phyloP scores from a whole-genome alignment of 2,888 invertebrate genomes.

The Rhingia rostrata region DNA sequence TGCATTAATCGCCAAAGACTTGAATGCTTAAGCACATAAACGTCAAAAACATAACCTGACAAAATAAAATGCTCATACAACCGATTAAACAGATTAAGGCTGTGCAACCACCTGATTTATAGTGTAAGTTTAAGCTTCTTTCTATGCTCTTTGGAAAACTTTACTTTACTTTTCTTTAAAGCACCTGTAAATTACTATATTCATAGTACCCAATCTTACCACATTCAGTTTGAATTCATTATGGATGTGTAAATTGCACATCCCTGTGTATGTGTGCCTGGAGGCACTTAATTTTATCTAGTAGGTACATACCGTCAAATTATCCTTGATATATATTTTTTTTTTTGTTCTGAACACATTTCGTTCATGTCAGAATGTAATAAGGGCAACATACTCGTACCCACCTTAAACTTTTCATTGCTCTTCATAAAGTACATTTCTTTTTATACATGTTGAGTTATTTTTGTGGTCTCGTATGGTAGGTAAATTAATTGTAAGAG shows the following conservation, averaged over 20 bases:
- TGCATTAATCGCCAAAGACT: too few relatives aligned
- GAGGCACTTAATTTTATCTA: conserved; percentile 16
- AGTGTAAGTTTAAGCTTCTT: too few relatives aligned
- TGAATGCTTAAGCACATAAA: too few relatives aligned
- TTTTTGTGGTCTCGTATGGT: conserved; percentile 5
- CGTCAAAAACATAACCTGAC: too few relatives aligned
- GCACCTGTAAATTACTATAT: too few relatives aligned
- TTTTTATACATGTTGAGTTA: conserved; percentile 1
- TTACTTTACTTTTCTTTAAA: too few relatives aligned
- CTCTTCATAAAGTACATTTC: conserved; percentile 30
- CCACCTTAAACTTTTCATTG: conserved; percentile 52
- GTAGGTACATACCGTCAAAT: conserved; percentile 16
- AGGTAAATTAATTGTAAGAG: conserved; percentile 30
- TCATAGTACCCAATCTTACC: too few relatives aligned
- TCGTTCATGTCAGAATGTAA: conserved; percentile 43
- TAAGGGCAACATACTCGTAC: conserved; percentile 32
- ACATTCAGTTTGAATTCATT: conserved; percentile 5
- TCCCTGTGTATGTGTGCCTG: not conserved
- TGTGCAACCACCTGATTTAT: too few relatives aligned
- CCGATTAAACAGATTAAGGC: too few relatives aligned
- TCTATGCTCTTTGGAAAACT: too few relatives aligned
- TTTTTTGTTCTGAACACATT: conserved; percentile 6
- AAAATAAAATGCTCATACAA: too few relatives aligned
- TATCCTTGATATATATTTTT: conserved; percentile 23
- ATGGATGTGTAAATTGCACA: conserved; percentile 38